These are phyloP conservation scores for Lipophrys pholis DNA, from an alignment of 2,113 vertebrate genomes.

Conservation along the genomic window DNA sequence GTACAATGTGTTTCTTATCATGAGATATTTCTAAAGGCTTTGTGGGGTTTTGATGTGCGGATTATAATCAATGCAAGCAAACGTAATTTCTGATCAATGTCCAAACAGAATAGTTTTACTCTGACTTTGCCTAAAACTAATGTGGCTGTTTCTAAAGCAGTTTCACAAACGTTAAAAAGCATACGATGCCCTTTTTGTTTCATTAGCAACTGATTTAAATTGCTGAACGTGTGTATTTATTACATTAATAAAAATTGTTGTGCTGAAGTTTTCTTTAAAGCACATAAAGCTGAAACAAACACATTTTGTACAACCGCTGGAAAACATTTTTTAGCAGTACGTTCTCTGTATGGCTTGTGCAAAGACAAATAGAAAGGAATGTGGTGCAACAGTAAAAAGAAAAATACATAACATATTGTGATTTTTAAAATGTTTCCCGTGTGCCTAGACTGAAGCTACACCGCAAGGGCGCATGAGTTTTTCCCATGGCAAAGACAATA, in stretches of 20 bases:
- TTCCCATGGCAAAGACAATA: constrained; percentile 78
- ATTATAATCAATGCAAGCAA: constrained; percentile 27
- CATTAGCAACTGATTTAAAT: too few species aligned
- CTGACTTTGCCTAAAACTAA: background rate
- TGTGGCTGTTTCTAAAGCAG: too few species aligned
- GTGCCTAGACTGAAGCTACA: constrained; percentile 48
- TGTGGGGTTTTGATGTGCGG: constrained; percentile 27
- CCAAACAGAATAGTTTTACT: constrained; percentile 16
- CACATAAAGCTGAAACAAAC: background rate
- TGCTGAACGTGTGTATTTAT: background rate
- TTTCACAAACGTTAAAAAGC: too few species aligned
- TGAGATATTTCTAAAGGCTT: constrained; percentile 18
- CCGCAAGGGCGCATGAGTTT: constrained; percentile 47
- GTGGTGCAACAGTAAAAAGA: background rate
- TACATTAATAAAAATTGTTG: background rate
- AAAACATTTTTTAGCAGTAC: background rate
- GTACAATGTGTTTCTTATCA: constrained; percentile 45
- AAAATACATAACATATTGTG: constrained; percentile 46
- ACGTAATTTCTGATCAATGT: constrained; percentile 24
- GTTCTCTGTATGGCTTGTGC: background rate
- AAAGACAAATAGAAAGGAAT: background rate
- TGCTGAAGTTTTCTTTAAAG: too few species aligned
- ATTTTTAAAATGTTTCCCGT: constrained; percentile 38
- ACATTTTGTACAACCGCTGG: background rate
- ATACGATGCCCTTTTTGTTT: too few species aligned